A percentile compares a stretch with the other conserved stretches of the same genome.
These are phyloP conservation scores for Larimichthys crocea DNA, from an alignment of 2,113 vertebrate species.

Conservation along the genomic window DNA sequence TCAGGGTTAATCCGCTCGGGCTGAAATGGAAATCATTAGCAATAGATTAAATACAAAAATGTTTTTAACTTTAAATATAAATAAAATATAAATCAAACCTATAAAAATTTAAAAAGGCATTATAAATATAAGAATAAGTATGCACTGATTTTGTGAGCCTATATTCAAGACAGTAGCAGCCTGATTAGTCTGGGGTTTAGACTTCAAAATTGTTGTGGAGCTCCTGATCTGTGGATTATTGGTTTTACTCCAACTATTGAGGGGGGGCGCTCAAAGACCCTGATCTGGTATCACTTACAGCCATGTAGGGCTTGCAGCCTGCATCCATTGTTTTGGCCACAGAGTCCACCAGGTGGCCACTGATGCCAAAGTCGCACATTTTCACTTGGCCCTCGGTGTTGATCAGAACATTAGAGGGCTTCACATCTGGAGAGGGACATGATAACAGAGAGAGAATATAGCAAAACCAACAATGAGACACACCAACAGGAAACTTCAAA, in stretches of 20 bases:
- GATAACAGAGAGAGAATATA: conserved; percentile 10
- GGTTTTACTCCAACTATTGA: background rate
- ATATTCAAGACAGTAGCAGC: conserved; percentile 3
- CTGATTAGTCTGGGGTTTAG: background rate
- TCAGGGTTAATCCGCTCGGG: conserved; percentile 99
- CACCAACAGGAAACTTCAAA: background rate
- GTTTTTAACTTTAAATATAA: background rate
- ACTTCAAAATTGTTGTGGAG: background rate
- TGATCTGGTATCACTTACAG: conserved; percentile 83
- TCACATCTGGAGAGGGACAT: conserved; percentile 89
- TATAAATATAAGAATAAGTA: background rate
- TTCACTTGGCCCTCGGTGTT: conserved; percentile 97
- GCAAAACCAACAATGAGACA: conserved; percentile 1
- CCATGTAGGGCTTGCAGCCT: conserved; percentile 99
- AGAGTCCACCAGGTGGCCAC: conserved; percentile 97
- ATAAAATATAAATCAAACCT: background rate
- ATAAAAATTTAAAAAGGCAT: background rate
- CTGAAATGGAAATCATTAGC: conserved; percentile 75
- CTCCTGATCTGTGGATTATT: background rate
- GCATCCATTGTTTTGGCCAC: conserved; percentile 99
- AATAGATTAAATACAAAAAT: background rate
- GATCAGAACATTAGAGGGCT: conserved; percentile 98
- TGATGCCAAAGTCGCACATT: conserved; percentile 99
- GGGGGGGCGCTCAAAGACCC: background rate
- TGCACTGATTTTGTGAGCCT: background rate